These are phyloP conservation scores for Tineola bisselliella DNA, from an alignment of 2,888 invertebrate genomes.

Conservation along the genomic window DNA sequence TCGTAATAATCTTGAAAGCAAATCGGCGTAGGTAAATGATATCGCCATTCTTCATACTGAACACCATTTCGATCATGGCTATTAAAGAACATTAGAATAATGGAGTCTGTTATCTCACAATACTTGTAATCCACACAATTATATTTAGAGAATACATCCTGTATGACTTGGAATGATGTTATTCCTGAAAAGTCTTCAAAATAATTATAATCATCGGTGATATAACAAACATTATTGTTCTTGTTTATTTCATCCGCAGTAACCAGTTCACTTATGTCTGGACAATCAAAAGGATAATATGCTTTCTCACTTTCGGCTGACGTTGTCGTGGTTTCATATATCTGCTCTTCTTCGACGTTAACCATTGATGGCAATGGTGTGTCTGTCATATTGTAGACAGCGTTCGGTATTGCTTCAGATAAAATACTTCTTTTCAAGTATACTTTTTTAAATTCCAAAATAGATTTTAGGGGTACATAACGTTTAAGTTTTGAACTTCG, in stretches of 20 bases:
- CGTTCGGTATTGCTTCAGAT: conserved; percentile 36
- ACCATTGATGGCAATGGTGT: conserved; percentile 36
- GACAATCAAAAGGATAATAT: conserved; percentile 39
- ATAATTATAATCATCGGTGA: conserved; percentile 50
- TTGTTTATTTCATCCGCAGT: conserved; percentile 50
- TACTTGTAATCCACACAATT: conserved; percentile 59
- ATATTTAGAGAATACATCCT: conserved; percentile 43
- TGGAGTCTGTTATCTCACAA: conserved; percentile 51
- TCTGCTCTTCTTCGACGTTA: conserved; percentile 33
- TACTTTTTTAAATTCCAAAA: conserved; percentile 45
- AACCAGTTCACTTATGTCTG: conserved; percentile 52
- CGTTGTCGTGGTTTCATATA: not conserved
- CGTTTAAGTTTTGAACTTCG: conserved; percentile 45
- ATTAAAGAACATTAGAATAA: conserved; percentile 53
- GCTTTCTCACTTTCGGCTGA: conserved; percentile 11
- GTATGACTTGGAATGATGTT: conserved; percentile 40
- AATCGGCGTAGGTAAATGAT: conserved; percentile 56
- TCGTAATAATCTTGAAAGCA: conserved; percentile 66
- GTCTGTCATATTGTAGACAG: conserved; percentile 17
- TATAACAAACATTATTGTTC: conserved; percentile 33
- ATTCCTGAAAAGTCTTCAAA: conserved; percentile 49
- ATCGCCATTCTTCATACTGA: conserved; percentile 50
- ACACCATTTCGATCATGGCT: conserved; percentile 48
- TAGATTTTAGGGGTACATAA: conserved; percentile 30
- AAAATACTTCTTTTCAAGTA: conserved; percentile 50